Conservation (phyloP, 92 coral and sea anemone species). For the Zoanthus solanderi region DNA sequence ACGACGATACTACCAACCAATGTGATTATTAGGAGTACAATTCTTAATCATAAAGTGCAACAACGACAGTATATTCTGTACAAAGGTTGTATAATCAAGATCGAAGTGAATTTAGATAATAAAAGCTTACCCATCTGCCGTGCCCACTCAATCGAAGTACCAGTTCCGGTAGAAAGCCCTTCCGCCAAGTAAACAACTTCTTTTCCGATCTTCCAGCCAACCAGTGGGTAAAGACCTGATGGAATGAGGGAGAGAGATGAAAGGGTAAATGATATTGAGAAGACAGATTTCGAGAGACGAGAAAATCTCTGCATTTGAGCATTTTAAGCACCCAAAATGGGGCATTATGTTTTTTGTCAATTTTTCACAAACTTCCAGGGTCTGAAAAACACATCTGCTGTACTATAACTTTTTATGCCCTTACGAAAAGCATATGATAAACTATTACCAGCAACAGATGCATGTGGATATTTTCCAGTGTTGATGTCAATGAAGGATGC, state of each 20-base stretch:
- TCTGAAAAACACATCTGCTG: too few relatives aligned
- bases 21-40: too few relatives aligned
- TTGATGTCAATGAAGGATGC: constrained; percentile 93
- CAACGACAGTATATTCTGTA: too few relatives aligned
- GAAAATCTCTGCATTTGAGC: too few relatives aligned
- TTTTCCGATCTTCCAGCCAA: constrained; percentile 95
- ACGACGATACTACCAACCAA: too few relatives aligned
- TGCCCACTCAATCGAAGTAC: constrained; percentile 94
- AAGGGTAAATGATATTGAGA: neutral
- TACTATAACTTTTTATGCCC: too few relatives aligned
- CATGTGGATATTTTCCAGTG: constrained; percentile 93
- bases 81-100: neutral
- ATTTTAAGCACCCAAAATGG: too few relatives aligned
- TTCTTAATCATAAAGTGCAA: too few relatives aligned
- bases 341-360: too few relatives aligned
- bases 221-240: constrained; percentile 89
- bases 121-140: constrained; percentile 78
- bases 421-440: too few relatives aligned
- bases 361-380: neutral
- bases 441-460: constrained; percentile 88
- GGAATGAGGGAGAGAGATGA: too few relatives aligned
- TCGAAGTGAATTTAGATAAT: neutral
- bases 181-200: constrained; percentile 92
- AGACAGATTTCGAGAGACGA: neutral
- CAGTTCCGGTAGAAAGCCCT: constrained; percentile 92